These are phyloP conservation scores for Glareola pratincola DNA, from an alignment of 2,113 vertebrate species.

Conservation along the genomic window DNA sequence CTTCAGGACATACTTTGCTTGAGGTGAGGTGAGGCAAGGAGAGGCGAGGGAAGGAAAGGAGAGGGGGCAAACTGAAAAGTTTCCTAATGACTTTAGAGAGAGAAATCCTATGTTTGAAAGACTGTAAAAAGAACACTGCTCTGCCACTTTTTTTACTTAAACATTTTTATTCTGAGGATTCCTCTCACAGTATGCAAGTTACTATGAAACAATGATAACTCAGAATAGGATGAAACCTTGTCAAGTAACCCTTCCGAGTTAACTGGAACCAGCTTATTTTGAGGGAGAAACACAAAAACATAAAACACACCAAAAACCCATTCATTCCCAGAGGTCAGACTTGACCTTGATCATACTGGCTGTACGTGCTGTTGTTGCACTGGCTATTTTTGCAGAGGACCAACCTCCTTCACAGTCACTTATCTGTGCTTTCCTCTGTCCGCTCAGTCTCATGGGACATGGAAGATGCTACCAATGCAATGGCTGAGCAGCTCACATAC, in stretches of 20 bases:
- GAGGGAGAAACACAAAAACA: background rate
- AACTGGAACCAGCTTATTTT: background rate
- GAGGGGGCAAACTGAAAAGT: background rate
- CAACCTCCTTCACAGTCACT: background rate
- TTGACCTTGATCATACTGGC: background rate
- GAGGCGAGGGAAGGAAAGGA: background rate
- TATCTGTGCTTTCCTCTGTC: background rate
- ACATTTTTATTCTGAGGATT: background rate
- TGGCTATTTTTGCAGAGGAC: background rate
- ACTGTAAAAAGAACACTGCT: background rate
- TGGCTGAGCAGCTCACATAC: background rate
- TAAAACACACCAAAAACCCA: fast-evolving
- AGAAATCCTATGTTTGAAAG: background rate
- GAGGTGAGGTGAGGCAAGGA: background rate
- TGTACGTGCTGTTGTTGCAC: background rate
- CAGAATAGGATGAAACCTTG: background rate
- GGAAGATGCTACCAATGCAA: background rate
- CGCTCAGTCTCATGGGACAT: background rate
- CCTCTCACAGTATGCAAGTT: background rate
- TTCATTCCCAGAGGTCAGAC: background rate
- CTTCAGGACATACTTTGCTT: background rate
- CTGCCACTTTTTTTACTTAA: background rate
- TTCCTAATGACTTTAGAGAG: background rate
- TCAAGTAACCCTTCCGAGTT: background rate
- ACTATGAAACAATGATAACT: background rate